Evolutionary conservation across 2,113 vertebrate species (phyloP).

Genomic region (Thunnus maccoyii): DNA sequence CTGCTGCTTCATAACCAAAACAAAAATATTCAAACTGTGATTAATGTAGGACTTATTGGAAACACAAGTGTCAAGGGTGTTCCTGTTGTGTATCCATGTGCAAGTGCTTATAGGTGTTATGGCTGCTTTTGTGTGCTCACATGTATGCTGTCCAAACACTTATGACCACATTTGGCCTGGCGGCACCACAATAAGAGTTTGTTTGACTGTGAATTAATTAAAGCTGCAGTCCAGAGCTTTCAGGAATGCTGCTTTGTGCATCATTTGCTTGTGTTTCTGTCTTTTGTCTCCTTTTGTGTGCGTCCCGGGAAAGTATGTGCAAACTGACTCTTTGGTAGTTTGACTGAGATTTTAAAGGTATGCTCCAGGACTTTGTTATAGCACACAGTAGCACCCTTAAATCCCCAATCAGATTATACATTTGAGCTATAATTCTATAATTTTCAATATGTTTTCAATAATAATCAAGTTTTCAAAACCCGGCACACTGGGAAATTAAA

Average conservation of each 20-base stretch:
- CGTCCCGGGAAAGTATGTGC: not conserved
- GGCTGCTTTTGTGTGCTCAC: not conserved
- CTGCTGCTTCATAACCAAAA: slow-evolving; percentile 40
- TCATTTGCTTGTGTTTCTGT: not conserved
- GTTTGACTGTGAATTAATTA: not conserved
- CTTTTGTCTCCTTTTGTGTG: not conserved
- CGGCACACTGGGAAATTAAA: not conserved
- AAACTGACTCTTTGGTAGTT: not conserved
- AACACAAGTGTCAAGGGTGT: not conserved
- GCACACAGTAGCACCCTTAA: no score
- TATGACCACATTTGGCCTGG: not conserved
- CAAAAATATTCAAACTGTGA: slow-evolving; percentile 28
- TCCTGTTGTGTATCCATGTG: not conserved
- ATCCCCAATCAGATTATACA: not conserved
- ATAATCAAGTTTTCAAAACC: not conserved
- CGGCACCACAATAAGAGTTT: not conserved
- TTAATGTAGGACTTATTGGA: not conserved
- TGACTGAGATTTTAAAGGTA: no score
- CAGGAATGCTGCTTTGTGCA: not conserved
- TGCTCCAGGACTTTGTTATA: no score
- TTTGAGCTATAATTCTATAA: not conserved
- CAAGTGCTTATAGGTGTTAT: not conserved
- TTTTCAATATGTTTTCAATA: no score
- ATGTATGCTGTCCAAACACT: not conserved
- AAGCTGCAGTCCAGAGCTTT: not conserved